phyloP scores from a whole-genome alignment of 1,140 invertebrate genomes.

The Teleopsis dalmanni region DNA sequence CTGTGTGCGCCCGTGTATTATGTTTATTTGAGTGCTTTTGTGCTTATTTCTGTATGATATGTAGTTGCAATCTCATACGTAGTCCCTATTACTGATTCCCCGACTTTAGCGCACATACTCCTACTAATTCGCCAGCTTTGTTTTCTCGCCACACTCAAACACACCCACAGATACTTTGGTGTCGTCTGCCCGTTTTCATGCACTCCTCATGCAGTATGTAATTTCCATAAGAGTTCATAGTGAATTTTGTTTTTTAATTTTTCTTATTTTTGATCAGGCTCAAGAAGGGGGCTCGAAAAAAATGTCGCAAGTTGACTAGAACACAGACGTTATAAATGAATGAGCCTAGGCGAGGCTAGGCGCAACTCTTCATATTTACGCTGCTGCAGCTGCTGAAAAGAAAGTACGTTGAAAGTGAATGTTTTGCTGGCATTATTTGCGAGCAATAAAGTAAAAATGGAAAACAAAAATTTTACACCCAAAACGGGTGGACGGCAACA shows the following conservation, averaged over 20 bases:
- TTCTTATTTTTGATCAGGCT: not conserved
- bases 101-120: too few species aligned
- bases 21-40: not conserved
- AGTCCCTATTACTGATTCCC: slow-evolving; percentile 1
- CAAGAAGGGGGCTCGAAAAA: too few species aligned
- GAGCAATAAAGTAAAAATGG: too few species aligned
- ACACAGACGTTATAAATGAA: too few species aligned
- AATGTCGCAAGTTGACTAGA: too few species aligned
- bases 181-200: too few species aligned
- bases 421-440: too few species aligned
- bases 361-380: too few species aligned
- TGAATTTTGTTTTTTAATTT: not conserved
- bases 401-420: not conserved
- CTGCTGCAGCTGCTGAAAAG: not conserved
- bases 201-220: slow-evolving; percentile 5
- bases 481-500: not conserved
- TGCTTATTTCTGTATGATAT: not conserved
- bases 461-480: too few species aligned
- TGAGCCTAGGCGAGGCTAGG: too few species aligned
- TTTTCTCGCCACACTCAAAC: too few species aligned
- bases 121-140: slow-evolving; percentile 9
- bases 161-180: too few species aligned
- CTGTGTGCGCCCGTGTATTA: not conserved
- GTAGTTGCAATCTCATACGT: not conserved
- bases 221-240: slow-evolving; percentile 9